Evolutionary conservation across 2,113 vertebrate species (phyloP).

Genomic region (Pagrus major): DNA sequence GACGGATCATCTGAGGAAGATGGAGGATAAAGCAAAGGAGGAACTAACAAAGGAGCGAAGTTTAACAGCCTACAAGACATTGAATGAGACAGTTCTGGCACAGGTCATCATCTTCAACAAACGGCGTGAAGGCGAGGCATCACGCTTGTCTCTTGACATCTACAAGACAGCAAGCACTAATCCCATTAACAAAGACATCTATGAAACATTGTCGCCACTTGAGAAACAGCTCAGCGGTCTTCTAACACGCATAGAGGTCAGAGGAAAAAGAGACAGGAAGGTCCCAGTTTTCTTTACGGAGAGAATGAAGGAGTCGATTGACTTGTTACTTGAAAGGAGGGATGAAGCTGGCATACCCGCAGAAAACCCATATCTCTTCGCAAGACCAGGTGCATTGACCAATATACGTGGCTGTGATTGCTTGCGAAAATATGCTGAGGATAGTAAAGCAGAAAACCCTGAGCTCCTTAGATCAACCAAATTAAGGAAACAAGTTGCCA

Average conservation of each 20-base stretch:
- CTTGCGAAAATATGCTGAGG: constrained; percentile 1
- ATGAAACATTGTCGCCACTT: constrained; percentile 24
- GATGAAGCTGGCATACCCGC: neutral
- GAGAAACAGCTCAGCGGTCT: constrained; percentile 22
- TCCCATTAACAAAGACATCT: constrained; percentile 12
- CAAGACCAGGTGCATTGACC: constrained; percentile 12
- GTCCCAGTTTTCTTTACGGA: constrained; percentile 12
- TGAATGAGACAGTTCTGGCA: too few relatives aligned
- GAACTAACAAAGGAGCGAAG: too few relatives aligned
- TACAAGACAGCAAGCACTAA: too few relatives aligned
- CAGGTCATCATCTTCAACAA: too few relatives aligned
- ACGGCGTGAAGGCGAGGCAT: too few relatives aligned
- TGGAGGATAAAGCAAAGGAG: neutral
- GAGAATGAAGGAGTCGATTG: constrained; percentile 11
- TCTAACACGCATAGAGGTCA: neutral
- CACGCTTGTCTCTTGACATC: too few relatives aligned
- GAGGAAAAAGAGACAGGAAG: constrained; percentile 21
- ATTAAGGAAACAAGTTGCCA: too few relatives aligned
- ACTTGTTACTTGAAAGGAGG: constrained; percentile 9
- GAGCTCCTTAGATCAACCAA: constrained; percentile 25
- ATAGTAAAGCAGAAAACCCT: constrained; percentile 10
- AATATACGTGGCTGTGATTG: constrained; percentile 36
- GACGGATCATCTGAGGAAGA: neutral
- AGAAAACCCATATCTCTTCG: constrained; percentile 12
- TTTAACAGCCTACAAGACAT: too few relatives aligned